Evolutionary conservation across 92 coral and sea anemone species (phyloP), one percentile per base, ranked within the genome.

Genomic region (Meandrina meandrites): DNA sequence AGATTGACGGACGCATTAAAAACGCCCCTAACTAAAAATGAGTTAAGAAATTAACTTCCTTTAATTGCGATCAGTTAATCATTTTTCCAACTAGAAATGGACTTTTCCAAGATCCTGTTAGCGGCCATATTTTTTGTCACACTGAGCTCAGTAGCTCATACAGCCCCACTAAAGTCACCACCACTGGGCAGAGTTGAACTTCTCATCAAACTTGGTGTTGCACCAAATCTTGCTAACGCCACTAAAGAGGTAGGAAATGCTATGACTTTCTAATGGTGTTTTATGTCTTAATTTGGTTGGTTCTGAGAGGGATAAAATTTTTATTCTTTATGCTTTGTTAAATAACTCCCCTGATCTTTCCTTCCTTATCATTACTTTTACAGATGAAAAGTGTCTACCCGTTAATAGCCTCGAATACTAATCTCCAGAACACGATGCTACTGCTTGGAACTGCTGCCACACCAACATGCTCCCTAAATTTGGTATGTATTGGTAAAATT

Each of bases 351-450:
- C 64, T 19, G 64, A 4, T 57, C 64, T 21, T 79, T 56, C 32
- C 12, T 18, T 16, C 51, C 45, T 21, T 8, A 5, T 16, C 12
- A 17, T 37, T 17, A 21, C 60, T 80, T 66, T 62, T 71, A n/a
- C 68, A 84, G 88, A 84, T 84, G 81, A 40, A 57, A 76, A 84
- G 17, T 36, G 71, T 84, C 42, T 37, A 75, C 60, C 73, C 60
- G 60, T 57, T 84, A n/a, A 74, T 84, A 57, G 58, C 73, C 48
- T 82, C 86, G 40, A 37, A 48, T 22, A 15, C 17, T 28, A 30
- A 74, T 35, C 68, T 56, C 18, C 72, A 84, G 57, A 7, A 56
- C 36, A 42, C 81, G 27, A 30, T 16, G n/a, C 8, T 84, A 27
- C 16, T 27, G 28, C 77, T 82, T 30, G 77, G 77, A 47, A 32